Percentiles rank a stretch among this genome's conserved stretches.
These are phyloP conservation scores for Porphyrio hochstetteri DNA, from an alignment of 2,113 vertebrate species.

Conservation along the genomic window DNA sequence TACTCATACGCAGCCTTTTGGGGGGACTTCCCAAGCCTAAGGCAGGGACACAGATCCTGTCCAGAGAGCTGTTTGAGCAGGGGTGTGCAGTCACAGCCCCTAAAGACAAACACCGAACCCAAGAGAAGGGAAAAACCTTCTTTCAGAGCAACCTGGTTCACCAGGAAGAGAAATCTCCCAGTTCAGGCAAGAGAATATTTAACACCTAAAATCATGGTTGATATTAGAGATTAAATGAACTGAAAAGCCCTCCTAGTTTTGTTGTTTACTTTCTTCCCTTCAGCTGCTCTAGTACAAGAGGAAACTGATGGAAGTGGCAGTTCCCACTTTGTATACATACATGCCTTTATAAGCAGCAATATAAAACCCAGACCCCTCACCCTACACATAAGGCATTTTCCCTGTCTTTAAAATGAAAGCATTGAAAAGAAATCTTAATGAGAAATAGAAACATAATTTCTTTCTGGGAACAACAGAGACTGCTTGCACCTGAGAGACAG, in stretches of 20 bases:
- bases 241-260: neutral
- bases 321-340: neutral
- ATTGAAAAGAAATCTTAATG: neutral
- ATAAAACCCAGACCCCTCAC: neutral
- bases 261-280: neutral
- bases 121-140: neutral
- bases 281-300: neutral
- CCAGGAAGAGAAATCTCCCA: neutral
- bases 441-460: neutral
- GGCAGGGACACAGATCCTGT: neutral
- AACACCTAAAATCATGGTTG: neutral
- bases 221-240: neutral
- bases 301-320: neutral
- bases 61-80: neutral
- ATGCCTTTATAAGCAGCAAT: neutral
- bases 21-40: neutral
- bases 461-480: neutral
- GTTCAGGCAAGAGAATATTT: neutral
- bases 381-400: neutral
- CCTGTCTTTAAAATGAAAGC: neutral
- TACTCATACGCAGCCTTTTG: neutral
- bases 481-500: neutral
- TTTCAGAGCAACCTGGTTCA: neutral
- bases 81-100: rapidly evolving
- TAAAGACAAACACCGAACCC: neutral